phyloP scores from a whole-genome alignment of 2,113 vertebrate genomes.

The Saccopteryx leptura region DNA sequence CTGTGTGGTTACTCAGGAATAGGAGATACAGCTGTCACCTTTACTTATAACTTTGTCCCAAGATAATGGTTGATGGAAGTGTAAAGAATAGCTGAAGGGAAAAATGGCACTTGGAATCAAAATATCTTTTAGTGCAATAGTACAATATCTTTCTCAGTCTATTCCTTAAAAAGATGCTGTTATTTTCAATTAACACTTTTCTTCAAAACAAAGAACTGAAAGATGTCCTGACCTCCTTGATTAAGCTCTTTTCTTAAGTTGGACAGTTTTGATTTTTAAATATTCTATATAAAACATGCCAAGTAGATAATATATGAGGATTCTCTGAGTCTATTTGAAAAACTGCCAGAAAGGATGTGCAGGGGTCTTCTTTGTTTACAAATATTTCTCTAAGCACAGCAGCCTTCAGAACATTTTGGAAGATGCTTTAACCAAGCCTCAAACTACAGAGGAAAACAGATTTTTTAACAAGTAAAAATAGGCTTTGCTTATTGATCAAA shows the following conservation, averaged over 20 bases:
- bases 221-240: background rate
- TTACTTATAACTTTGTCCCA: background rate
- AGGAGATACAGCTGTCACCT: background rate
- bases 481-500: background rate
- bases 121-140: background rate
- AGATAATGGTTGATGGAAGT: background rate
- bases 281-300: background rate
- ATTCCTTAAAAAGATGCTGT: background rate
- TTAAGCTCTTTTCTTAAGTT: constrained; percentile 26
- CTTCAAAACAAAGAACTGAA: background rate
- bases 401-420: constrained; percentile 5
- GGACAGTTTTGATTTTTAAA: constrained; percentile 39
- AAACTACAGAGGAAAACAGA: background rate
- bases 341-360: background rate
- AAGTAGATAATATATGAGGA: background rate
- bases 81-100: background rate
- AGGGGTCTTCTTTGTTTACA: constrained; percentile 5
- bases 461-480: constrained; percentile 6
- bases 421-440: background rate
- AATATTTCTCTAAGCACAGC: background rate
- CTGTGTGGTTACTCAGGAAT: background rate
- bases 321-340: background rate
- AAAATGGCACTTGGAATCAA: background rate
- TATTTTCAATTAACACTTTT: background rate
- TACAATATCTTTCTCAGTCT: background rate